Base-by-base conservation (phyloP, 2,113 vertebrate genomes). In the Aptenodytes forsteri region DNA sequence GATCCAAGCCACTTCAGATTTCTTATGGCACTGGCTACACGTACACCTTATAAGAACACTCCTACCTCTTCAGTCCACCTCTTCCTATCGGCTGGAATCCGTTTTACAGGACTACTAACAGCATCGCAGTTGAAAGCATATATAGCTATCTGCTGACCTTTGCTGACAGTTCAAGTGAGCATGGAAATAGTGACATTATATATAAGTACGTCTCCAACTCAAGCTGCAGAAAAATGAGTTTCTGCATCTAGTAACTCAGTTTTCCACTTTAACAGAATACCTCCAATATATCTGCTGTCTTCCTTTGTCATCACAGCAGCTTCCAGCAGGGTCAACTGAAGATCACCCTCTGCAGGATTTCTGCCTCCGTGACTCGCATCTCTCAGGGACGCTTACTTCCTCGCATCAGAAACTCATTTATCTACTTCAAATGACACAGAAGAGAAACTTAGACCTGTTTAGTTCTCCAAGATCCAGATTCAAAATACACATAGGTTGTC, bases 111-210 rank as follows among this genome's bases (percentile, higher is more conserved):
- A 55, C 8, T 40, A 20, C 49, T 54, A 62, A 42, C 29, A 78
- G 29, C 42, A 54, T 23, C 0, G 0, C 1, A 2, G 16, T 2
- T 59, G n/a, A 66, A 79, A 25, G 32, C 23, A 27, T 16, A 69
- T 1, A 0, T 13, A 58, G 44, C 38, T 59, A n/a, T 30, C 77
- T 19, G 29, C 16, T 87, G 81, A 82, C 47, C 73, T 93, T 71
- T 71, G 46, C 52, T 87, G 56, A 38, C 80, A 82, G 77, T 40
- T 84, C 65, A 76, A 90, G 61, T 21, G 13, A 96, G 54, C 52
- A 36, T 56, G 56, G 47, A 96, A 90, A 87, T 36, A 54, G 27
- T 72, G 81, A 83, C 61, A 38, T 64, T 82, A 34, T 25, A 64
- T 54, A 0, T 36, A 91, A 67, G 29, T 27, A 54, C 61, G 40